Evolutionary conservation across 1,140 invertebrate genomes (phyloP).

Genomic region (Archegozetes longisetosus): DNA sequence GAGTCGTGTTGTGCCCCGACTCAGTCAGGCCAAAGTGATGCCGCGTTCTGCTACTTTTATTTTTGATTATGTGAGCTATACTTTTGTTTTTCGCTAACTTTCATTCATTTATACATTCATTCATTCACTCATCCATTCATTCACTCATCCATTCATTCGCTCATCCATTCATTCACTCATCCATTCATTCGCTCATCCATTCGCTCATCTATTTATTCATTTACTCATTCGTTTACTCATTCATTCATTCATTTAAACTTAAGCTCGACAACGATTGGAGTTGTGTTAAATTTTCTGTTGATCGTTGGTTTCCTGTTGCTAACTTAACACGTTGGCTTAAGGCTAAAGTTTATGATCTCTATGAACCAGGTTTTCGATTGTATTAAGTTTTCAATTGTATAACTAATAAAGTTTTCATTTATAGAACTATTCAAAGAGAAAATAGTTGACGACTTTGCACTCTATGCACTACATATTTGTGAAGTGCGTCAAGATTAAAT

Average conservation of each 20-base stretch:
- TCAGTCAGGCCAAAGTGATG: conserved; percentile 17
- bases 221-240: too few species aligned
- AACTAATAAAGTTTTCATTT: conserved; percentile 22
- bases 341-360: conserved; percentile 35
- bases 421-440: conserved; percentile 40
- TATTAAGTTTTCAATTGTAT: background rate
- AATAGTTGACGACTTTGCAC: conserved; percentile 37
- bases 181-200: too few species aligned
- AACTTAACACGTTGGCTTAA: conserved; percentile 33
- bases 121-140: too few species aligned
- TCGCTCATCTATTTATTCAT: too few species aligned
- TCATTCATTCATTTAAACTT: conserved; percentile 2
- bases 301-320: conserved; percentile 35
- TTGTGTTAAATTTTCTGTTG: conserved; percentile 31
- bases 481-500: conserved; percentile 29
- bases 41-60: conserved; percentile 17
- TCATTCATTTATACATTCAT: too few species aligned
- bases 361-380: conserved; percentile 31
- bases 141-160: too few species aligned
- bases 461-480: conserved; percentile 42
- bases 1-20: conserved; percentile 24
- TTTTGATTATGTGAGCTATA: conserved; percentile 20
- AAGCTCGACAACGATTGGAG: conserved; percentile 32
- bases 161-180: too few species aligned
- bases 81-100: too few species aligned